Evolutionary conservation across 2,113 vertebrate genomes (phyloP).

Genomic region (Rostratula benghalensis): DNA sequence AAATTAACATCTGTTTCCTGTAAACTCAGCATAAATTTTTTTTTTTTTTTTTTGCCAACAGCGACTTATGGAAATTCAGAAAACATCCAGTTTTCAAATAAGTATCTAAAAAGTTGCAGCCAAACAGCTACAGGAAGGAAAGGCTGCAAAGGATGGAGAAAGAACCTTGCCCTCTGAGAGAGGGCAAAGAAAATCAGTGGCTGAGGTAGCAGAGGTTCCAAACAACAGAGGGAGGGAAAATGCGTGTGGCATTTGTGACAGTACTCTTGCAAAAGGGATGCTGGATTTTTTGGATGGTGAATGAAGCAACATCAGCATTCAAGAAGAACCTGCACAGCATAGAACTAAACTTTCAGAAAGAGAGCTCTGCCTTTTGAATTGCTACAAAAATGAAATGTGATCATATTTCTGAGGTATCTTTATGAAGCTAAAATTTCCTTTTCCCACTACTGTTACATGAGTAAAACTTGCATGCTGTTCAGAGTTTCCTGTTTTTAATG

Average conservation of each 20-base stretch:
- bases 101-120: neutral
- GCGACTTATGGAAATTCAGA: neutral
- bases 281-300: neutral
- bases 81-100: neutral
- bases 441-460: neutral
- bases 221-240: neutral
- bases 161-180: neutral
- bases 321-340: neutral
- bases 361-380: neutral
- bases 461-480: neutral
- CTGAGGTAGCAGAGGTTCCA: neutral
- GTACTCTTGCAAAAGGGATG: neutral
- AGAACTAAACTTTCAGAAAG: neutral
- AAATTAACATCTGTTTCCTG: neutral
- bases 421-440: neutral
- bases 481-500: neutral
- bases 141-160: neutral
- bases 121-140: neutral
- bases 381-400: neutral
- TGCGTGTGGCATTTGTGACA: neutral
- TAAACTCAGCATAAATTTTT: neutral
- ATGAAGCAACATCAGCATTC: neutral
- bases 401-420: neutral
- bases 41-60: neutral
- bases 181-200: neutral